Evolutionary conservation across 2,113 vertebrate species (phyloP).

Genomic region (Peromyscus maniculatus): DNA sequence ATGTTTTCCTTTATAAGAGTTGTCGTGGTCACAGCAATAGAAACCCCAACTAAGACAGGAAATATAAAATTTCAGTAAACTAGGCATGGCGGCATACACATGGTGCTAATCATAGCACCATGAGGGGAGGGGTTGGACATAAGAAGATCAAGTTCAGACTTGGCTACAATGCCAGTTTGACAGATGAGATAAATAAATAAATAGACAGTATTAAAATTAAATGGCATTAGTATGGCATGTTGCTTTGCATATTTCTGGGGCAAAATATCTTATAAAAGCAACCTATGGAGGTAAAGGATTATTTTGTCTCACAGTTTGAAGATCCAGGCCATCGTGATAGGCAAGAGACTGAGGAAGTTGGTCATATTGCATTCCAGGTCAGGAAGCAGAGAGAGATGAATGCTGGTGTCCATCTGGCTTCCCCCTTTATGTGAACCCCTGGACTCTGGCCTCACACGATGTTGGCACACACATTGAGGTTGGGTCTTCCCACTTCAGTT

Average conservation of each 20-base stretch:
- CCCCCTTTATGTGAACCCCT: neutral
- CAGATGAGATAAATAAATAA: neutral
- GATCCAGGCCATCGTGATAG: neutral
- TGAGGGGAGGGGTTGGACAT: neutral
- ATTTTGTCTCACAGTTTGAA: neutral
- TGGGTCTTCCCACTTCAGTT: neutral
- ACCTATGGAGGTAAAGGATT: neutral
- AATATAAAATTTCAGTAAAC: neutral
- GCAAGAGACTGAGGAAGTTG: neutral
- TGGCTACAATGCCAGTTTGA: neutral
- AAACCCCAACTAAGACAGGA: neutral
- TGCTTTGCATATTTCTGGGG: neutral
- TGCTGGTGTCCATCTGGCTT: neutral
- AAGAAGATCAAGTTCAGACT: neutral
- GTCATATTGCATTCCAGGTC: neutral
- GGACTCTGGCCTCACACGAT: neutral
- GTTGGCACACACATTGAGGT: neutral
- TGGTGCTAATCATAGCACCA: neutral
- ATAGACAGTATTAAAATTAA: neutral
- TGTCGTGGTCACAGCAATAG: neutral
- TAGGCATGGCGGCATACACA: neutral
- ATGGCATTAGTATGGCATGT: neutral
- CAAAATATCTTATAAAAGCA: neutral
- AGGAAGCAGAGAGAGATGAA: neutral
- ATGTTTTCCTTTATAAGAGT: neutral